Evolutionary conservation across 2,888 invertebrate species (phyloP).

Genomic region (Elysia crispata): DNA sequence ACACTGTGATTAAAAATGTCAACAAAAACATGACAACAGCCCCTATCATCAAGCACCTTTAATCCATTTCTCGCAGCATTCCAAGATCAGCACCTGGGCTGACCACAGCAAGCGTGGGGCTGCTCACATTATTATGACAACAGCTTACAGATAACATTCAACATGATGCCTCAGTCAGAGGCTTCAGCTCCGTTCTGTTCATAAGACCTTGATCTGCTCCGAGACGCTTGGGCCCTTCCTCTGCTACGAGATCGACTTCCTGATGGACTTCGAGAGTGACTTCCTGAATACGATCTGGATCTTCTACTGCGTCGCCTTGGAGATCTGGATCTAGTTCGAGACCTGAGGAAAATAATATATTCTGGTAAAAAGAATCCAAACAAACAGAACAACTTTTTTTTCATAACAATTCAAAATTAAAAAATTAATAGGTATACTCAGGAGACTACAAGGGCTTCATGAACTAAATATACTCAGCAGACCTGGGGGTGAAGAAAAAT

Average conservation of each 20-base stretch:
- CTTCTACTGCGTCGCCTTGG: conserved; percentile 45
- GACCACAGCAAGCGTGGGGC: conserved; percentile 9
- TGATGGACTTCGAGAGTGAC: conserved; percentile 53
- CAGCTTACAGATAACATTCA: conserved; percentile 14
- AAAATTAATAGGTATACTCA: no score
- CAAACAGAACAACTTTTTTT: no score
- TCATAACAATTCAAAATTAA: no score
- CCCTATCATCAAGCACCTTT: conserved; percentile 47
- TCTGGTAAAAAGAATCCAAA: no score
- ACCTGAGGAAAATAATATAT: no score
- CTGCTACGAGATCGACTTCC: conserved; percentile 57
- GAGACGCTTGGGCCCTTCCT: conserved; percentile 56
- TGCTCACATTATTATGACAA: conserved; percentile 22
- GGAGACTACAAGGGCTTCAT: no score
- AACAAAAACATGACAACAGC: not conserved
- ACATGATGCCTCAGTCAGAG: conserved; percentile 39
- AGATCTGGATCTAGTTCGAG: conserved; percentile 46
- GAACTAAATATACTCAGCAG: no score
- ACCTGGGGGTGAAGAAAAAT: no score
- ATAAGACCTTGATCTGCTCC: conserved; percentile 51
- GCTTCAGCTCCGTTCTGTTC: conserved; percentile 46
- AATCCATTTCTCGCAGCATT: not conserved
- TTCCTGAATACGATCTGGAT: conserved; percentile 49
- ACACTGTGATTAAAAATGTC: not conserved
- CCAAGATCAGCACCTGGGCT: not conserved